phyloP scores from a whole-genome alignment of 2,888 invertebrate genomes.

The Diogma glabrata region DNA sequence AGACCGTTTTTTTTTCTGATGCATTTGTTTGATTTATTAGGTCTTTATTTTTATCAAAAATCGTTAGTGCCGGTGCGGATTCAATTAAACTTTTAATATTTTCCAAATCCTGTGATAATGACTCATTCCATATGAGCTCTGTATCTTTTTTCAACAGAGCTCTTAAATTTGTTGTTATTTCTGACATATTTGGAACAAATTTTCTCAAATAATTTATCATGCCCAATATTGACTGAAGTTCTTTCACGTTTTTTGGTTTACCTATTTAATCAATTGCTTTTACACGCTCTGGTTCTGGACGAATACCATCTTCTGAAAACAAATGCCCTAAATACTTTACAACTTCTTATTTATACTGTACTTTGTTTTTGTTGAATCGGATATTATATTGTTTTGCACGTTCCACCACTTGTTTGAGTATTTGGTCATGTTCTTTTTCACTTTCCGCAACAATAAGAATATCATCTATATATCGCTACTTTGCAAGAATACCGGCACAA shows the following conservation, averaged over 20 bases:
- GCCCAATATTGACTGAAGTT: conserved; percentile 18
- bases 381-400: conserved; percentile 16
- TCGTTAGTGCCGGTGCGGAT: background rate
- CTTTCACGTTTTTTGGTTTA: conserved; percentile 17
- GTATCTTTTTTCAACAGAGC: conserved; percentile 18
- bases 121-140: conserved; percentile 16
- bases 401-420: conserved; percentile 20
- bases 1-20: too few relatives aligned
- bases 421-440: conserved; percentile 20
- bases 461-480: too few relatives aligned
- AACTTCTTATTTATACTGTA: conserved; percentile 13
- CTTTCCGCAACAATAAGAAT: too few relatives aligned
- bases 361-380: conserved; percentile 14
- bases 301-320: conserved; percentile 15
- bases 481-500: too few relatives aligned
- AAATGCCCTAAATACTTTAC: conserved; percentile 18
- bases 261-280: conserved; percentile 15
- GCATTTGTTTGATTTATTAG: conserved; percentile 15
- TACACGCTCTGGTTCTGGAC: conserved; percentile 12
- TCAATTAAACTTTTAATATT: background rate
- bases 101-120: background rate
- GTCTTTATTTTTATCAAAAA: conserved; percentile 12
- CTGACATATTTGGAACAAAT: conserved; percentile 19
- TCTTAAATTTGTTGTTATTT: conserved; percentile 17
- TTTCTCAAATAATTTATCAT: conserved; percentile 20